Conservation (phyloP, 2,888 invertebrate genomes). For the Drosophila mulleri region DNA sequence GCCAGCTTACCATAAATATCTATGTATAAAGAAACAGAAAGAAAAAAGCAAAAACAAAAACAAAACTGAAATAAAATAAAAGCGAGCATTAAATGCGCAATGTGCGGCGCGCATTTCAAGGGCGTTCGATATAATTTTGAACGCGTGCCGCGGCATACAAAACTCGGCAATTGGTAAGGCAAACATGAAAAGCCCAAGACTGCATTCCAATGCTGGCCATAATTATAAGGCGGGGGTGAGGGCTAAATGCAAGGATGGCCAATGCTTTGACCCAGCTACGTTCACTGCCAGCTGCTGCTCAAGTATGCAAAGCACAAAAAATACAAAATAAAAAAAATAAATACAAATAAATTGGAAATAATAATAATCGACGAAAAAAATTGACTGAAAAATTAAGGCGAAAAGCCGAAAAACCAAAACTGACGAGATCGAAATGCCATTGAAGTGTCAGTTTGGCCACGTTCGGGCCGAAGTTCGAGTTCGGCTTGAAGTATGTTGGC, state of each 20-base stretch:
- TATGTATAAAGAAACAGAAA: slow-evolving; percentile 3
- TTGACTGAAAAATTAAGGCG: slow-evolving; percentile 28
- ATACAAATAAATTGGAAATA: not conserved
- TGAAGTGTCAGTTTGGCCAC: slow-evolving; percentile 52
- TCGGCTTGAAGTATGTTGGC: slow-evolving; percentile 14
- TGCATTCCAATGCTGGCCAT: slow-evolving; percentile 63
- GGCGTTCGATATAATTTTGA: slow-evolving; percentile 47
- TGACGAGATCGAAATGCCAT: slow-evolving; percentile 62
- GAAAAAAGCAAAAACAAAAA: not conserved
- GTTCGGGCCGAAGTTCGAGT: not conserved
- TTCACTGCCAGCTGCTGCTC: slow-evolving; percentile 23
- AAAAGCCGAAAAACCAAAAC: slow-evolving; percentile 37
- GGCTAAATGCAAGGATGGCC: slow-evolving; percentile 42
- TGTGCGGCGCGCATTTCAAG: slow-evolving; percentile 34
- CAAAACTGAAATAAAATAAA: slow-evolving; percentile 4
- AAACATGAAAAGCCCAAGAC: slow-evolving; percentile 34
- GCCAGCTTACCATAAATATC: slow-evolving; percentile 34
- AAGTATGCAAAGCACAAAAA: slow-evolving; percentile 63
- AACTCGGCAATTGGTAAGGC: slow-evolving; percentile 22
- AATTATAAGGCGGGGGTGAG: slow-evolving; percentile 38
- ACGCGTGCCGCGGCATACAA: slow-evolving; percentile 50
- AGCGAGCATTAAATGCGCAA: slow-evolving; percentile 36
- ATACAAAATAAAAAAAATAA: not conserved
- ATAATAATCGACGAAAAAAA: slow-evolving; percentile 3
- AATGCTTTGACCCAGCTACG: slow-evolving; percentile 33